Evolutionary conservation across 2,888 invertebrate species (phyloP), one percentile per base, ranked within the genome.

Genomic region (Eupithecia centaureata): DNA sequence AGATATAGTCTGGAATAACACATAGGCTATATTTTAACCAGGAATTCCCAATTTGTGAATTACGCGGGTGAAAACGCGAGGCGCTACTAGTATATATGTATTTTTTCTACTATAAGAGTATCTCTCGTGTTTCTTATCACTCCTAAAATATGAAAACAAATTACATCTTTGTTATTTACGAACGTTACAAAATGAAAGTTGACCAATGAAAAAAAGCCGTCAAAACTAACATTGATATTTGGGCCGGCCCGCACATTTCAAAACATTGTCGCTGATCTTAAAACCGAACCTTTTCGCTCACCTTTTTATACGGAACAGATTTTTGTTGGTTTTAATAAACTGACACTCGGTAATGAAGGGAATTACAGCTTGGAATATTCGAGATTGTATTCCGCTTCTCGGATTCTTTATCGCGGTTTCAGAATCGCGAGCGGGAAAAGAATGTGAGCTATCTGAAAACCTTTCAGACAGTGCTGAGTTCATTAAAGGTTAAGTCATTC

Each of bases 281-380:
- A 38, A 66, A 70, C 63, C 47, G 18, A 32, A 73, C 77, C 68
- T 73, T 65, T 67, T 74, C 78, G 80, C 84, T 81, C 81, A 83
- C 84, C 83, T 80, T 88, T 86, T 86, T 85, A 83, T 83, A 81
- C 73, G 73, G 78, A 86, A 86, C 87, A 86, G 88, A 89, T 90
- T 90, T 84, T 81, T 82, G 81, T 80, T 78, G 77, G 81, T 83
- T 83, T 86, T 87, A 85, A 88, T 86, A 84, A 84, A 85, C 82
- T 84, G 84, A 85, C 83, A 84, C 80, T 81, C 79, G 62, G 77
- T 86, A 87, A 88, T 86, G 85, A 88, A 84, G 85, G 81, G 76
- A 84, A 83, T 86, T 86, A 84, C 80, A 77, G 74, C 74, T 72
- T 70, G 73, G 75, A 78, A 68, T 78, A 77, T 78, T 67, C 52